Percentiles rank a stretch among this genome's conserved stretches.
Evolutionary conservation across 2,797 vertebrate species (phyloP).

Genomic region (Hydrolagus colliei): DNA sequence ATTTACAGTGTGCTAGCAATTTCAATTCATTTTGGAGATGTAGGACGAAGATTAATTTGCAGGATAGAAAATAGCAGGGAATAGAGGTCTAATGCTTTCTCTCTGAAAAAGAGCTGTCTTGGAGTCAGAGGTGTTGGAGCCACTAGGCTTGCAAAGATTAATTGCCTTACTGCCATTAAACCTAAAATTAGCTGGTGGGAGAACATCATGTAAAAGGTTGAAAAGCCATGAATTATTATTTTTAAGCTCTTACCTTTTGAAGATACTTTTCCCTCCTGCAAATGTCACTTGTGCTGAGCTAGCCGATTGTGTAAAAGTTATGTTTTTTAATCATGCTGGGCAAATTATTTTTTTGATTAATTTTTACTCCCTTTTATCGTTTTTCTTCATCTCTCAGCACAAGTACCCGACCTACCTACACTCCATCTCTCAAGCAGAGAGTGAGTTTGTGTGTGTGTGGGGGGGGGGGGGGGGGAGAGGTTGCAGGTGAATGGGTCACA

Average conservation of each 20-base stretch:
- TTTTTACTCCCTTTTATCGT: constrained; percentile 69
- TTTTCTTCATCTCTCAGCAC: constrained; percentile 17
- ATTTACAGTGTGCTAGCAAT: constrained; percentile 34
- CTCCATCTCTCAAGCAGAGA: background rate
- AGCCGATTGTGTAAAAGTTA: constrained; percentile 65
- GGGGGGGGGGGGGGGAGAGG: background rate
- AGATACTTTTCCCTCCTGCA: constrained; percentile 76
- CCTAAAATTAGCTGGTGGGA: constrained; percentile 75
- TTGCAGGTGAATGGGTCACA: background rate
- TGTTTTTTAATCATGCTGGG: constrained; percentile 60
- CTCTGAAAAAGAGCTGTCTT: constrained; percentile 39
- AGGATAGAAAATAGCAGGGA: constrained; percentile 24
- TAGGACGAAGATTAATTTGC: constrained; percentile 29
- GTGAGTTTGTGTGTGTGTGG: background rate
- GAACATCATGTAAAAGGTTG: constrained; percentile 76
- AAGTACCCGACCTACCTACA: constrained; percentile 13
- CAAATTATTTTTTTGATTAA: constrained; percentile 68
- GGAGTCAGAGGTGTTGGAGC: constrained; percentile 47
- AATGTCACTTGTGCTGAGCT: constrained; percentile 78
- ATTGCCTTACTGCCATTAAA: constrained; percentile 73
- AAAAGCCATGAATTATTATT: constrained; percentile 80
- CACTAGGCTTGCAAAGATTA: constrained; percentile 59
- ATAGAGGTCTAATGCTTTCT: constrained; percentile 24
- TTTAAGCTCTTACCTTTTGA: constrained; percentile 78
- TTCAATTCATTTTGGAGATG: constrained; percentile 40